Base-by-base conservation (phyloP, 2,113 vertebrate genomes). In the Nothocercus nigrocapillus region DNA sequence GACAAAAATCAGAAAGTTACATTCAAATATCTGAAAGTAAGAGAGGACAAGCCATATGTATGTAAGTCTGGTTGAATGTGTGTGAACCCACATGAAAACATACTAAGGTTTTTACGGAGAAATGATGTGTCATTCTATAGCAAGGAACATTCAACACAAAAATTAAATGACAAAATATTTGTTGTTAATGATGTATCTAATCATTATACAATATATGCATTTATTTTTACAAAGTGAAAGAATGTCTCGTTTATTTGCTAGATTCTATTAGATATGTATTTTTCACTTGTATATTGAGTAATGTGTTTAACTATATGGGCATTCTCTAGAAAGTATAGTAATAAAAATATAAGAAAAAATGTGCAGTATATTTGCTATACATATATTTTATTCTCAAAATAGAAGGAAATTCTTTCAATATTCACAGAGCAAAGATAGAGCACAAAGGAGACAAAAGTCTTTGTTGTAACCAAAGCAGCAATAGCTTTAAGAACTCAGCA, bases 1-100 rank as follows among this genome's bases (percentile, higher is more conserved):
- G 75, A 95, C 69, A 96, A 75, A 95, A 97, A 90, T 88, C 13
- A 91, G 67, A 82, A 95, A 93, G 49, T 34, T 95, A 89, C 80
- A 72, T 95, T 94, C 88, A 82, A 84, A 93, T 75, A 77, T 84
- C 74, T 95, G 89, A 94, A 90, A 75, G 53, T 11, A 54, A 91
- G 56, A 85, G n/a, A 32, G 89, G 82, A 85, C 27, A 92, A 89
- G 75, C 76, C 93, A 82, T 90, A 67, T 64, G 36, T 95, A 61
- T 19, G 85, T 93, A 89, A 91, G 47, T 54, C 83, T 94, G 85
- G 58, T 83, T 85, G 75, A 82, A 79, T 92, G 66, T 68, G 9
- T 70, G 30, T 17, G 30, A 92, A 94, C 68, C 32, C n/a, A 94
- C 63, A 74, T 80, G 70, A 94, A 91, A 94, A 42, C 25, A 94